Percentiles rank a stretch among this genome's conserved stretches.
Evolutionary conservation across 2,113 vertebrate genomes (phyloP).

Genomic region (Xyliphius kryptos): DNA sequence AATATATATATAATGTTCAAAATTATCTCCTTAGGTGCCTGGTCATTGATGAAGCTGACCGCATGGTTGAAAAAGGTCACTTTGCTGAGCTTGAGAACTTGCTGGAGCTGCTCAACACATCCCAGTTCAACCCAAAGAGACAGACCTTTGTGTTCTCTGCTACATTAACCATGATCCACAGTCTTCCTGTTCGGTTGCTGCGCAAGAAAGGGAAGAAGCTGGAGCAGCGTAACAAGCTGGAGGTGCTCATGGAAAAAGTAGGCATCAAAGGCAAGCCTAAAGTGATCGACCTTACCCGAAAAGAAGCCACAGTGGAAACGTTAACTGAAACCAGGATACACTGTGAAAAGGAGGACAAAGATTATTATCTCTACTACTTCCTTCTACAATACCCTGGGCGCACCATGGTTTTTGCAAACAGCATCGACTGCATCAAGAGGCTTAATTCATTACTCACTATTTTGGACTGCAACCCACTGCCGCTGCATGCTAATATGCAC

Average conservation of each 20-base stretch:
- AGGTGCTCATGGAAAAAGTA: slow-evolving; percentile 82
- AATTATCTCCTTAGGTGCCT: slow-evolving; percentile 81
- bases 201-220: slow-evolving; percentile 77
- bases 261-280: slow-evolving; percentile 88
- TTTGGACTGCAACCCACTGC: slow-evolving; percentile 75
- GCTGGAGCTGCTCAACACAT: slow-evolving; percentile 82
- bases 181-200: slow-evolving; percentile 68
- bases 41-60: slow-evolving; percentile 93
- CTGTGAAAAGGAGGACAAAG: slow-evolving; percentile 85
- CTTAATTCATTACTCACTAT: slow-evolving; percentile 84
- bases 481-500: slow-evolving; percentile 95
- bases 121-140: slow-evolving; percentile 77
- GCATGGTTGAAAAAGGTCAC: slow-evolving; percentile 94
- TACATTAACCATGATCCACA: slow-evolving; percentile 84
- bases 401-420: slow-evolving; percentile 96
- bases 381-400: slow-evolving; percentile 86
- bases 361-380: slow-evolving; percentile 93
- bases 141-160: slow-evolving; percentile 96
- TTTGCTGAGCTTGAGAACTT: slow-evolving; percentile 87
- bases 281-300: slow-evolving; percentile 89
- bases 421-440: slow-evolving; percentile 93
- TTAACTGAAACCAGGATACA: slow-evolving; percentile 87
- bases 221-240: slow-evolving; percentile 77
- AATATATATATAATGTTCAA: too few species aligned
- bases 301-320: slow-evolving; percentile 85